Evolutionary conservation across 1,140 invertebrate genomes (phyloP).

Genomic region (Orius laevigatus): DNA sequence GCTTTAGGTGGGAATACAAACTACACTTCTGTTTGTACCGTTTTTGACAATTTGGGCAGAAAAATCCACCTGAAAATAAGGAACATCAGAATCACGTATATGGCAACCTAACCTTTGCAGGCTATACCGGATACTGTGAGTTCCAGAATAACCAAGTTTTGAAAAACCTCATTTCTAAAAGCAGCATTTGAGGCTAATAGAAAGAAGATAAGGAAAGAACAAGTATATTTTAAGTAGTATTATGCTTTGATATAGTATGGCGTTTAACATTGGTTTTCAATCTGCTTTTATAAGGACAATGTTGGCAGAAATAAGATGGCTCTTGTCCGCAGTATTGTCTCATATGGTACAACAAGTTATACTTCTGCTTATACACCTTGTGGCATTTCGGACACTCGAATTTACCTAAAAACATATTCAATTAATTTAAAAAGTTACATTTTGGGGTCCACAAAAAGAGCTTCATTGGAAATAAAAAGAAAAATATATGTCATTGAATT

Average conservation of each 20-base stretch:
- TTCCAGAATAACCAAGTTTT: no score
- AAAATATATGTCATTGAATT: conserved; percentile 13
- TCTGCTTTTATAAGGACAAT: conserved; percentile 27
- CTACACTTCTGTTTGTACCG: neutral
- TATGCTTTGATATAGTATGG: conserved; percentile 23
- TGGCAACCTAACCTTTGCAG: no score
- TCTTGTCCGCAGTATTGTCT: neutral
- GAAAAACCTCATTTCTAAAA: neutral
- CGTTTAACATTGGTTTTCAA: conserved; percentile 31
- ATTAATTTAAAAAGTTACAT: no score
- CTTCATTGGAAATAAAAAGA: no score
- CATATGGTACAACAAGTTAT: neutral
- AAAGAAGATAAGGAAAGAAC: neutral
- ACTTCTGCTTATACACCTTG: neutral
- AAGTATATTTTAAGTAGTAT: neutral
- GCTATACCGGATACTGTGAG: no score
- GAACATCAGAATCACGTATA: no score
- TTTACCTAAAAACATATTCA: no score
- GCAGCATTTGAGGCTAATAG: no score
- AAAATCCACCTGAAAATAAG: no score
- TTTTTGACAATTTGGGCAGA: no score
- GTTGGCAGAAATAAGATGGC: neutral
- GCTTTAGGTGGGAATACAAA: no score
- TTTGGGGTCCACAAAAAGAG: no score
- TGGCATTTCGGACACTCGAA: conserved; percentile 12